Base-by-base conservation (phyloP, 1,140 invertebrate genomes). In the Calosoma granatense region DNA sequence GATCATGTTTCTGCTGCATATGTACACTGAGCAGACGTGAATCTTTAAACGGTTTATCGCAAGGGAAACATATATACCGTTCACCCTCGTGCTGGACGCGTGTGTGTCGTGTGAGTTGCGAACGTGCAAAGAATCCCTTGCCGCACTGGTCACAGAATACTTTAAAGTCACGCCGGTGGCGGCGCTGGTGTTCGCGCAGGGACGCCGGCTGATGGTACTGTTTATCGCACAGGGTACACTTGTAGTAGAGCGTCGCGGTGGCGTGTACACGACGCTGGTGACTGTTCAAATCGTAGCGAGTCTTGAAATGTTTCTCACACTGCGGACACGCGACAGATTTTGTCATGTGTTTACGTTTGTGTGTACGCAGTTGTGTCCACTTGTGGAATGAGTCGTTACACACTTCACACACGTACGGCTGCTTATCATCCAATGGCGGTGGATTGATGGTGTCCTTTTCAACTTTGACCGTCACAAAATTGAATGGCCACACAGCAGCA, bases 131-230 rank as follows among this genome's bases (percentile, higher is more conserved):
- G n/a, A 36, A 36, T 9, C 26, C 26, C n/a, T 36, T 36, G n/a
- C 26, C 26, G 53, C 68, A 72, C 51, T 72, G 66, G 1, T 64
- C 58, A 56, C 76, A 78, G 21, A 66, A 56, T 60, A 69, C 75
- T 0, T 73, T 73, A 36, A 68, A 74, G 60, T 77, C 74, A 19
- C 73, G 74, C 0, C 71, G 72, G 57, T 78, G 76, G n/a, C 60
- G 69, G 54, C 43, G 53, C 55, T 63, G 60, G 26, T 36, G 26
- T 11, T 11, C 26, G 26, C 26, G 26, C 4, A 30, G 26, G 6
- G 26, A 12, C 3, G 17, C 9, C 15, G 6, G 9, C 17, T 47
- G 9, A 47, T 9, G 15, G 17, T 17, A 47, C 14, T 30, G 4
- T 14, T 30, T 30, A 30, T 14, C 4, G 14, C 26, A 30, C 14